These are phyloP conservation scores for Leptinotarsa rubiginosa DNA, from an alignment of 2,888 invertebrate species.

Conservation along the genomic window DNA sequence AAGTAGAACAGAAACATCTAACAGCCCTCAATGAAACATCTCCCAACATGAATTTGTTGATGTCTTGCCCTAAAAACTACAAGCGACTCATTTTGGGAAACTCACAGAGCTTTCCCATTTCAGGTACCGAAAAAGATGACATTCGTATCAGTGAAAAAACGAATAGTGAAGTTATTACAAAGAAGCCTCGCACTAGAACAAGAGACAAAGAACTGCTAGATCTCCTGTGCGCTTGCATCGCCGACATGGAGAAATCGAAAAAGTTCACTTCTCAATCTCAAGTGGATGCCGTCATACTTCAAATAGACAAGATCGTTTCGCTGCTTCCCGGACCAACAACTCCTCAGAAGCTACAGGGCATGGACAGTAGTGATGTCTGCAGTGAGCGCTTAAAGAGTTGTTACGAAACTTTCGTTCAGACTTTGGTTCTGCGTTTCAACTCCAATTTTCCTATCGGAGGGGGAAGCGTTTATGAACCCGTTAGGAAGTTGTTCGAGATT, in stretches of 20 bases:
- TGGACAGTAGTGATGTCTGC: constrained; percentile 67
- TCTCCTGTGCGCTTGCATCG: constrained; percentile 38
- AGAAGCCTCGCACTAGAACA: constrained; percentile 48
- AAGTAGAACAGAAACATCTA: too few species aligned
- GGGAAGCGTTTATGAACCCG: constrained; percentile 64
- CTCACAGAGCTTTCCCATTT: constrained; percentile 65
- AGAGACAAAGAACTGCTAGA: constrained; percentile 40
- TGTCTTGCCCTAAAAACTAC: background rate
- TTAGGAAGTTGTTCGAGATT: constrained; percentile 68
- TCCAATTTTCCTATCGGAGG: constrained; percentile 70
- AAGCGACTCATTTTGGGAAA: constrained; percentile 57
- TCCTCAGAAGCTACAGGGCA: constrained; percentile 72
- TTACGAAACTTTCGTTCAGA: constrained; percentile 69
- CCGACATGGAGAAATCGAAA: constrained; percentile 50
- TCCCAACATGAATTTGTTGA: too few species aligned
- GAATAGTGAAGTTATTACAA: constrained; percentile 58
- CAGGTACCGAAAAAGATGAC: constrained; percentile 51
- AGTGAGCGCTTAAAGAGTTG: constrained; percentile 63
- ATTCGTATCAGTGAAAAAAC: constrained; percentile 31
- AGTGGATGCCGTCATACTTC: constrained; percentile 57
- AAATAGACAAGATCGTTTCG: constrained; percentile 59
- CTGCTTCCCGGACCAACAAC: constrained; percentile 72
- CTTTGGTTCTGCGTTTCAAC: constrained; percentile 68
- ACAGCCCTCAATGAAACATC: too few species aligned
- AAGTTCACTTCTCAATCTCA: constrained; percentile 62